Percentiles rank a stretch among this genome's conserved stretches.
Evolutionary conservation across 1,140 invertebrate genomes (phyloP).

Genomic region (fruit fly (Drosophila melanogaster)): DNA sequence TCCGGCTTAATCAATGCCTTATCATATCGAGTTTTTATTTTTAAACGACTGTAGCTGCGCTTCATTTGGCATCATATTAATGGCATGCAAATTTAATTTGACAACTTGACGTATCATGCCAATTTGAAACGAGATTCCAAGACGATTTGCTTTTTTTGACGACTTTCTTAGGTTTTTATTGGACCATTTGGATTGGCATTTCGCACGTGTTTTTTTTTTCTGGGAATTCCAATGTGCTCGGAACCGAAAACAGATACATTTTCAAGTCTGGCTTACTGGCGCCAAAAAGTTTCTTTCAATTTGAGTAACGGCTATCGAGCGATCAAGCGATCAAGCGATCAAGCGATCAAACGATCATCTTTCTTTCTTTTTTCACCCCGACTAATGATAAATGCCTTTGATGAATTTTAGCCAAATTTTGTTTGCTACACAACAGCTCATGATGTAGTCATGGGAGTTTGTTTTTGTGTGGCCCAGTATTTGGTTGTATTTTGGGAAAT

Average conservation of each 20-base stretch:
- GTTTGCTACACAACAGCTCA: slow-evolving; percentile 56
- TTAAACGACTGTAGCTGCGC: slow-evolving; percentile 39
- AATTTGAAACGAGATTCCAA: slow-evolving; percentile 13
- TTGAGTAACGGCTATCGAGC: slow-evolving; percentile 30
- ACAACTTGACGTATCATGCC: slow-evolving; percentile 60
- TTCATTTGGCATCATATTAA: slow-evolving; percentile 54
- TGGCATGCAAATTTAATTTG: slow-evolving; percentile 63
- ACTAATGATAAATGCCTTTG: slow-evolving; percentile 70
- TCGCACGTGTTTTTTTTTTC: slow-evolving; percentile 38
- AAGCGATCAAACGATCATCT: slow-evolving; percentile 34
- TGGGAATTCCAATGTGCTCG: slow-evolving; percentile 54
- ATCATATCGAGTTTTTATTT: slow-evolving; percentile 68
- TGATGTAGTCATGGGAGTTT: slow-evolving; percentile 57
- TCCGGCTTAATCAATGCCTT: slow-evolving; percentile 49
- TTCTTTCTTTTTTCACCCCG: slow-evolving; percentile 32
- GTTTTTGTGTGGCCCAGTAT: slow-evolving; percentile 75
- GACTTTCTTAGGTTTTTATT: slow-evolving; percentile 57
- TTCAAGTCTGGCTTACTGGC: slow-evolving; percentile 49
- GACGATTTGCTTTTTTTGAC: slow-evolving; percentile 66
- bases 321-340: slow-evolving; percentile 34
- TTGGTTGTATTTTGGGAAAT: slow-evolving; percentile 60
- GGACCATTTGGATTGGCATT: slow-evolving; percentile 28
- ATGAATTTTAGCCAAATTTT: slow-evolving; percentile 53
- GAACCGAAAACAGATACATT: slow-evolving; percentile 7
- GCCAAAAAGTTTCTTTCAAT: slow-evolving; percentile 66